phyloP scores from a whole-genome alignment of 2,113 vertebrate species.

The Zosterops pallidus region DNA sequence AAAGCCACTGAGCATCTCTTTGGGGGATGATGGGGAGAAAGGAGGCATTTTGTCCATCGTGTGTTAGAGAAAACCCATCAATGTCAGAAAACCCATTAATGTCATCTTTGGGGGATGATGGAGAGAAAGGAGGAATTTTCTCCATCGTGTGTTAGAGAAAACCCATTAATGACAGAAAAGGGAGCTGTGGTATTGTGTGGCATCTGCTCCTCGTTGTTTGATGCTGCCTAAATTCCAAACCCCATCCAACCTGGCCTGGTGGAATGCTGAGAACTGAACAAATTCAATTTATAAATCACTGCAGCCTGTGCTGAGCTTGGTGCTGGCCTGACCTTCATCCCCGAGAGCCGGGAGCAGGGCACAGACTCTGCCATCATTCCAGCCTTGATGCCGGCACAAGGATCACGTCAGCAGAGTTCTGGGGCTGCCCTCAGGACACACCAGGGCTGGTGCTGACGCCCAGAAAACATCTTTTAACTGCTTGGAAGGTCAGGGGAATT shows the following conservation, averaged over 20 bases:
- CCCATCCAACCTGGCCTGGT: not conserved
- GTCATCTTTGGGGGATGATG: not conserved
- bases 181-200: not conserved
- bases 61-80: not conserved
- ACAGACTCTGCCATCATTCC: not conserved
- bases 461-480: not conserved
- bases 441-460: not conserved
- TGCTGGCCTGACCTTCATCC: not conserved
- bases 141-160: not conserved
- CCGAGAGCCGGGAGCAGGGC: accelerated
- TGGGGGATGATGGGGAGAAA: not conserved
- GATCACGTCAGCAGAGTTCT: not conserved
- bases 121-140: not conserved
- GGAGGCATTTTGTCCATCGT: not conserved
- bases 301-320: not conserved
- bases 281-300: not conserved
- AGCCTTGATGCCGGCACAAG: not conserved
- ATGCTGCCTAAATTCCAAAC: not conserved
- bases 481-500: not conserved
- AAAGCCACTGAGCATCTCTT: not conserved
- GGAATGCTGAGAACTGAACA: not conserved
- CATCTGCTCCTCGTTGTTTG: not conserved
- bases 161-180: too few relatives aligned
- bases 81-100: too few relatives aligned
- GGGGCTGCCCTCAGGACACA: not conserved